Conservation (phyloP, 2,113 vertebrate species). For the Dipodomys merriami region DNA sequence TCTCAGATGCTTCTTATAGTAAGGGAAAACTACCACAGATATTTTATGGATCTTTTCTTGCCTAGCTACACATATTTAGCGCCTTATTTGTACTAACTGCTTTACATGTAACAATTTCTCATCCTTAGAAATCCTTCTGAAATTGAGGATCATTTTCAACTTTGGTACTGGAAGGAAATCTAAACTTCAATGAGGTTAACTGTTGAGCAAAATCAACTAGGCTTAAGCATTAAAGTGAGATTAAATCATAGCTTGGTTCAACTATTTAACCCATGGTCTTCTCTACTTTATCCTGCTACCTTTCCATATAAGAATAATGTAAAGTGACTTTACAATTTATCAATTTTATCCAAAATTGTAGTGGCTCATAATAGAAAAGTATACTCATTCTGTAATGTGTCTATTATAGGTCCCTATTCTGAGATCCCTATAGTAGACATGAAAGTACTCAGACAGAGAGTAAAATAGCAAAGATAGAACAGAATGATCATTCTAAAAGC, state of each 20-base stretch:
- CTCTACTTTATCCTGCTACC: background rate
- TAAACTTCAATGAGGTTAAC: background rate
- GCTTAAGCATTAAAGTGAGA: background rate
- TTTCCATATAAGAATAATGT: background rate
- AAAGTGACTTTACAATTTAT: background rate
- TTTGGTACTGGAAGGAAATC: background rate
- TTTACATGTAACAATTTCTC: background rate
- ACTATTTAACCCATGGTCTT: background rate
- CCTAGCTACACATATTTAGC: background rate
- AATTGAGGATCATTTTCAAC: background rate
- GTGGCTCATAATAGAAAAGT: background rate
- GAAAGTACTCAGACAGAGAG: background rate
- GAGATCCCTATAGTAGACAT: background rate
- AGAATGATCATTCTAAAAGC: background rate
- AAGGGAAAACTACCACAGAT: background rate
- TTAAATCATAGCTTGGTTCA: background rate
- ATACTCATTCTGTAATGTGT: background rate
- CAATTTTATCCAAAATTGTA: background rate
- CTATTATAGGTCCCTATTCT: background rate
- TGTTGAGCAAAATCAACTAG: background rate
- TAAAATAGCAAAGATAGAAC: background rate
- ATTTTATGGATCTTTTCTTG: background rate
- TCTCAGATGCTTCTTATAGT: background rate
- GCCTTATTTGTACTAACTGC: background rate
- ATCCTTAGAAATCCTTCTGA: background rate